These are phyloP conservation scores for Euphonia xanthogaster DNA, from an alignment of 2,797 vertebrate genomes.

Conservation along the genomic window DNA sequence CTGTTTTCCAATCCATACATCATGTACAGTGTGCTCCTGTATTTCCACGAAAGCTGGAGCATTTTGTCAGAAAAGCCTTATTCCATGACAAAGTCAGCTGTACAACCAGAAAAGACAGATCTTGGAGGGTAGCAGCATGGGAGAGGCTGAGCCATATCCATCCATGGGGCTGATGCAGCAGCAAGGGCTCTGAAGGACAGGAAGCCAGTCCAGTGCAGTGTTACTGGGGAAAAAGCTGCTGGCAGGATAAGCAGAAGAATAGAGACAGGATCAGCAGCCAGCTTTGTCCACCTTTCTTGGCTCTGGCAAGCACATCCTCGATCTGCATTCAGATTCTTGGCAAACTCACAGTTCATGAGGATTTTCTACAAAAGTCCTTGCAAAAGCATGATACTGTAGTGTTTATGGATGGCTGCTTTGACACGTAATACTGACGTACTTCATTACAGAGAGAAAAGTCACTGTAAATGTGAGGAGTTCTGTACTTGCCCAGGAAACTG, in stretches of 20 bases:
- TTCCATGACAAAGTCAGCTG: background rate
- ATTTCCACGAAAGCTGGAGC: background rate
- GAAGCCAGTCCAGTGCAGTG: background rate
- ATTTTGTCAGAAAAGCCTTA: background rate
- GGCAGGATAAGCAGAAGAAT: background rate
- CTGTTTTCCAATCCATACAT: background rate
- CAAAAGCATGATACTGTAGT: background rate
- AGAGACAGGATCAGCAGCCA: background rate
- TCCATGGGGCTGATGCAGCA: background rate
- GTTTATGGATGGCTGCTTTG: background rate
- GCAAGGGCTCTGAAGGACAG: background rate
- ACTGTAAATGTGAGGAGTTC: rapidly evolving
- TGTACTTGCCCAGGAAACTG: background rate
- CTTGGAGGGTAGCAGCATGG: rapidly evolving
- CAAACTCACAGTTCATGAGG: background rate
- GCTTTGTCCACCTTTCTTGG: background rate
- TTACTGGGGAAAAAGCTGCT: background rate
- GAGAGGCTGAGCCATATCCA: background rate
- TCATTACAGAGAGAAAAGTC: background rate
- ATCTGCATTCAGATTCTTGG: background rate
- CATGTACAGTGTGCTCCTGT: background rate
- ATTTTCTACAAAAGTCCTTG: background rate
- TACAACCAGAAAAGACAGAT: background rate
- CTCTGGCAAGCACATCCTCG: background rate
- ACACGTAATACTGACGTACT: background rate